Percentiles rank a stretch among this genome's conserved stretches.
These are phyloP conservation scores for Drosophila kuntzei DNA, from an alignment of 2,888 invertebrate genomes.

Conservation along the genomic window DNA sequence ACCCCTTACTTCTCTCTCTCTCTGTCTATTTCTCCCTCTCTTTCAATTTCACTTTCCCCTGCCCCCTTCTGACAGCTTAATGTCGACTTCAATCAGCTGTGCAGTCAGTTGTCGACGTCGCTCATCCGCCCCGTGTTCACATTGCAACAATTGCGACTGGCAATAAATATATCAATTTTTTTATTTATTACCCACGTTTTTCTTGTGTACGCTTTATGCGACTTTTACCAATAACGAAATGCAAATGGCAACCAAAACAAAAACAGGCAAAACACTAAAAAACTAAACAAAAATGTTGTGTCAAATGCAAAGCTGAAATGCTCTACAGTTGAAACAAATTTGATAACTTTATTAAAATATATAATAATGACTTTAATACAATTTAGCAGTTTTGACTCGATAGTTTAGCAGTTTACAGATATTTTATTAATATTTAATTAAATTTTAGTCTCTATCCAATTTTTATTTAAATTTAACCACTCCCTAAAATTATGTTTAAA, in stretches of 20 bases:
- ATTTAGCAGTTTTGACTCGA: background rate
- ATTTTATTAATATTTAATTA: background rate
- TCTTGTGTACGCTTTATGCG: slow-evolving; percentile 20
- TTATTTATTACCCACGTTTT: slow-evolving; percentile 62
- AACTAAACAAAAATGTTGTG: slow-evolving; percentile 2
- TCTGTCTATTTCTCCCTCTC: background rate
- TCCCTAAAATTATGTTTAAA: background rate
- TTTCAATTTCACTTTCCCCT: background rate
- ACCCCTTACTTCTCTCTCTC: background rate
- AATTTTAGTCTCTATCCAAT: background rate
- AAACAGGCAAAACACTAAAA: background rate
- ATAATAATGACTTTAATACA: background rate
- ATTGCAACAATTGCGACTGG: slow-evolving; percentile 59
- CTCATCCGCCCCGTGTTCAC: slow-evolving; percentile 63
- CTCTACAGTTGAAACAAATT: slow-evolving; percentile 7
- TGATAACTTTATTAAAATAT: background rate
- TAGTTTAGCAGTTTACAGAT: background rate
- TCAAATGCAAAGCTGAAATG: slow-evolving; percentile 16
- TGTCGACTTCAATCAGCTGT: slow-evolving; percentile 71
- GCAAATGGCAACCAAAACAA: slow-evolving; percentile 21
- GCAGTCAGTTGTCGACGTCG: slow-evolving; percentile 53
- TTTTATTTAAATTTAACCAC: background rate
- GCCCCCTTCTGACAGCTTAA: slow-evolving; percentile 18
- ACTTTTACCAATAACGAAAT: slow-evolving; percentile 44
- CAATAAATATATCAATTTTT: slow-evolving; percentile 72